Base-by-base conservation (phyloP, 1,140 invertebrate genomes). In the Sipha flava region DNA sequence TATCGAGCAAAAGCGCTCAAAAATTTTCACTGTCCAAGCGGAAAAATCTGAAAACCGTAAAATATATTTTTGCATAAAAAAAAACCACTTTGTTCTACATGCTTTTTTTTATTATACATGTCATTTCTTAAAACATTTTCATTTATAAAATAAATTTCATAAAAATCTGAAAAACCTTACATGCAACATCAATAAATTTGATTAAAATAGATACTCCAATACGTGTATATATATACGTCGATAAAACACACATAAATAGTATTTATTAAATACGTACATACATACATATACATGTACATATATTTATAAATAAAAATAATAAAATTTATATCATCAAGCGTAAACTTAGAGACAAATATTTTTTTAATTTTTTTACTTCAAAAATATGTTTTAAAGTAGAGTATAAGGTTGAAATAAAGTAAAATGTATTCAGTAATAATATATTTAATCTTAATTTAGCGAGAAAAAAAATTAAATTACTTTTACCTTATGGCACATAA, bases 61-160 rank as follows among this genome's bases (percentile, higher is more conserved):
- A n/a, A n/a, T n/a, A n/a, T n/a, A n/a, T n/a, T n/a, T n/a, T n/a
- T n/a, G n/a, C n/a, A n/a, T n/a, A n/a, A n/a, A n/a, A n/a, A n/a
- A n/a, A n/a, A n/a, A n/a, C n/a, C n/a, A n/a, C n/a, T n/a, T n/a
- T 75, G 70, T 75, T 75, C 70, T 75, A 75, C 70, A 75, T 75
- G 70, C 47, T 75, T 75, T 75, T 72, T 75, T 52, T 73, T 75
- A 70, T 70, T 70, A 31, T 29, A 9, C 9, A 47, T 70, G 43
- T 70, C 40, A 37, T 54, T 12, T 75, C 21, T 54, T 34, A 75
- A 75, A 75, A 75, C 70, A 75, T 54, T 75, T 54, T 75, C 23
- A 23, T 75, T 75, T 75, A 75, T 21, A 75, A 75, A 75, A 75
- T 75, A 75, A 52, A 75, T 75, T 49, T 54, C 43, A 75, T 75